phyloP scores from a whole-genome alignment of 2,888 invertebrate genomes.

The Idaea aversata region DNA sequence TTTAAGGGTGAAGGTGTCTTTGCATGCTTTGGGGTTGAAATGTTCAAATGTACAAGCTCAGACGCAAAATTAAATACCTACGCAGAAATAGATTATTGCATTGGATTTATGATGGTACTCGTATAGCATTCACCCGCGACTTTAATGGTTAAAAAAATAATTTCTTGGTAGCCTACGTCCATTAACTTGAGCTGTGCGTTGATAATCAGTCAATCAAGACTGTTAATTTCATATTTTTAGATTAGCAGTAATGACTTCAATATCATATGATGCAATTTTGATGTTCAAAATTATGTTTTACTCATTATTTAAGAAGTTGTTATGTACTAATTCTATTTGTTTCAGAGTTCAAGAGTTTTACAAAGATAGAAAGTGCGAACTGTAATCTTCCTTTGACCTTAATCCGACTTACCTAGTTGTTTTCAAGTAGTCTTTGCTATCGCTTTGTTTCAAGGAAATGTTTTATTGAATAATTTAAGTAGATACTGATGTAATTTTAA shows the following conservation, averaged over 20 bases:
- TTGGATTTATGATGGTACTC: background rate
- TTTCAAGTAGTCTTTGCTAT: background rate
- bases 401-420: conserved; percentile 1
- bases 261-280: too few species aligned
- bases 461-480: background rate
- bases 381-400: background rate
- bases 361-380: background rate
- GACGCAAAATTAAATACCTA: background rate
- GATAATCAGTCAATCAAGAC: too few species aligned
- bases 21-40: background rate
- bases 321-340: too few species aligned
- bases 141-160: too few species aligned
- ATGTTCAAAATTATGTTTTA: too few species aligned
- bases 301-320: too few species aligned
- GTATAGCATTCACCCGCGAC: background rate
- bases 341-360: background rate
- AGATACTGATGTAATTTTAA: background rate
- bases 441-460: conserved; percentile 3
- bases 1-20: background rate
- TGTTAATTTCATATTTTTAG: too few species aligned
- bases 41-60: background rate
- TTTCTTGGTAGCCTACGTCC: too few species aligned
- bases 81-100: background rate
- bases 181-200: too few species aligned
- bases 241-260: too few species aligned